These are phyloP conservation scores for Otolemur garnettii DNA, from an alignment of 2,113 vertebrate species.

Conservation along the genomic window DNA sequence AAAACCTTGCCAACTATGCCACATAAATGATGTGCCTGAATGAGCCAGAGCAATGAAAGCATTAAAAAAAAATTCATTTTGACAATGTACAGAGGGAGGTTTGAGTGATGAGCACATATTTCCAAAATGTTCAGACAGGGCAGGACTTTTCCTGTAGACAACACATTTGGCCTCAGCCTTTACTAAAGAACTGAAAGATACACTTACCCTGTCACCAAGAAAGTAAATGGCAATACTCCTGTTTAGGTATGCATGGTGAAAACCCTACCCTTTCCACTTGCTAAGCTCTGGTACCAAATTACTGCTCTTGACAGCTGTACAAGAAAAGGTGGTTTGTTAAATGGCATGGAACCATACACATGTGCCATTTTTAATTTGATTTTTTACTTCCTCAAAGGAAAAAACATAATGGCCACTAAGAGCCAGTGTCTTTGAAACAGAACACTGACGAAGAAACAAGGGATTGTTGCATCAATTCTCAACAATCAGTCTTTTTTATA, in stretches of 20 bases:
- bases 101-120: slow-evolving; percentile 86
- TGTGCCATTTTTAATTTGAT: not conserved
- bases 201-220: not conserved
- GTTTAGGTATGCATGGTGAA: slow-evolving; percentile 13
- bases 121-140: slow-evolving; percentile 85
- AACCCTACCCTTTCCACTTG: slow-evolving; percentile 39
- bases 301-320: slow-evolving; percentile 22
- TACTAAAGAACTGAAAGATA: slow-evolving; percentile 64
- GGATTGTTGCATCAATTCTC: not conserved
- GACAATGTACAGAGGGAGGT: slow-evolving; percentile 87
- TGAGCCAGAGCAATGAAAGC: slow-evolving; percentile 88
- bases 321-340: slow-evolving; percentile 58
- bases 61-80: slow-evolving; percentile 87
- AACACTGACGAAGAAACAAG: not conserved
- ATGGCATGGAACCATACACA: not conserved
- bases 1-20: slow-evolving; percentile 93
- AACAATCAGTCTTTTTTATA: slow-evolving; percentile 26
- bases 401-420: not conserved
- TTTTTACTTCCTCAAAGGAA: slow-evolving; percentile 13
- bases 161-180: slow-evolving; percentile 63
- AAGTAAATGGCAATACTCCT: slow-evolving; percentile 13
- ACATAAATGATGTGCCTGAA: slow-evolving; percentile 92
- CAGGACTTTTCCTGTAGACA: slow-evolving; percentile 65
- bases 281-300: slow-evolving; percentile 58
- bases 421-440: not conserved